Base-by-base conservation (phyloP, 2,113 vertebrate genomes). In the Callopanchax toddi region DNA sequence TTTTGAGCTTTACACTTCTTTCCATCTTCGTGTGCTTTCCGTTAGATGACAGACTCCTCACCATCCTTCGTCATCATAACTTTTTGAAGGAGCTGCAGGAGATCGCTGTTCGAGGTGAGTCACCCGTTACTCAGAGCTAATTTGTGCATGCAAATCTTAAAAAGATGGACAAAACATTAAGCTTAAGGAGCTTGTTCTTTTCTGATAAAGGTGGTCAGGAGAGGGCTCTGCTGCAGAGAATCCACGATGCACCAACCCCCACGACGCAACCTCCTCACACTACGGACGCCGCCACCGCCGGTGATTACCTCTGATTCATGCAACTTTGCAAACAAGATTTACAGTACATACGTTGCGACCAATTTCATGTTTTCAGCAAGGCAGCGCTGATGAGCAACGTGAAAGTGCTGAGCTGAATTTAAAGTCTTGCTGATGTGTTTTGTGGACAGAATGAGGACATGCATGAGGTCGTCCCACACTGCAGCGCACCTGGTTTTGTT, bases 21-120 rank as follows among this genome's bases (percentile, higher is more conserved):
- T 29, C 36, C 2, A 20, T 54, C 1, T 55, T 7, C 75, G 16
- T 58, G 1, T 54, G 36, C 60, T 11, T 44, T n/a, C n/a, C n/a
- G 20, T 42, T 91, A 99, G 97, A 98, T 80, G 94, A 97, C 74
- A 87, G 95, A 57, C 94, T 99, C 48, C 92, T 95, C 72, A 93
- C 94, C 18, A 92, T 98, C 64, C 95, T 98, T 54, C 93, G 95
- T 18, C 97, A 94, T 71, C 94, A 91, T 58, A 96, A 96, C 76
- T 91, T 99, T 60, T 84, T 99, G 75, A 94, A 91, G 75, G 95
- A 97, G 82, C 92, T 99, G 74, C 96, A 96, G 82, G 94, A 95
- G 71, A 93, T 99, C 6, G 95, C 96, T 17, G 79, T 89, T 52
- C 89, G 94, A 92, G 97, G 97, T 98, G 92, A 84, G 77, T 75